phyloP scores from a whole-genome alignment of 2,888 invertebrate genomes.

The Tethea ocularis region DNA sequence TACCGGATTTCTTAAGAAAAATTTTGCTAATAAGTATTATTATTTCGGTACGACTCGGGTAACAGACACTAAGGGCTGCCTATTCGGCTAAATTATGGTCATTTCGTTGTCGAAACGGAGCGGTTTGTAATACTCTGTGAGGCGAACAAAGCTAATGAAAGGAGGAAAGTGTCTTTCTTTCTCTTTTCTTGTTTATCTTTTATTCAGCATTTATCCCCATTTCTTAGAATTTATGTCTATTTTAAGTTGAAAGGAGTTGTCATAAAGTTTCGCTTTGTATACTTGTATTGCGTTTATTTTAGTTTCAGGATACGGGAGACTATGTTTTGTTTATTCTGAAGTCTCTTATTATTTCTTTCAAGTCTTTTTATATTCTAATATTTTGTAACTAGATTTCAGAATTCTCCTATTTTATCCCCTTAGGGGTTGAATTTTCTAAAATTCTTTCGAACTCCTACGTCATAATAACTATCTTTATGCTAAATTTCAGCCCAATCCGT shows the following conservation, averaged over 20 bases:
- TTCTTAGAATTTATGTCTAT: neutral
- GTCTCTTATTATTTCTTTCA: too few species aligned
- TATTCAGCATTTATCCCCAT: slow-evolving; percentile 4
- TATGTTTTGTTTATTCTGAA: neutral
- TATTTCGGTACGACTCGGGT: slow-evolving; percentile 23
- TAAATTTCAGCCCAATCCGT: too few species aligned
- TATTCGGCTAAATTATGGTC: slow-evolving; percentile 26
- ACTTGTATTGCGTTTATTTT: neutral
- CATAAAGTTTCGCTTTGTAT: neutral
- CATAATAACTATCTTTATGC: too few species aligned
- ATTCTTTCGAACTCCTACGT: too few species aligned
- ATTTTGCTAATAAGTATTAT: slow-evolving; percentile 21
- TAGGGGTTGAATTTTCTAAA: too few species aligned
- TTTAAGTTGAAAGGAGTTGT: slow-evolving; percentile 1
- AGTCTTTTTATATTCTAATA: too few species aligned
- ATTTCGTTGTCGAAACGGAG: slow-evolving; percentile 16
- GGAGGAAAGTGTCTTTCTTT: slow-evolving; percentile 6
- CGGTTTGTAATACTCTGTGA: slow-evolving; percentile 19
- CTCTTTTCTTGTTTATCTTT: slow-evolving; percentile 10
- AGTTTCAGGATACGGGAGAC: neutral
- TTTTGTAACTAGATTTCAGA: too few species aligned
- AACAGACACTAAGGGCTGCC: slow-evolving; percentile 22
- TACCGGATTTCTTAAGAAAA: slow-evolving; percentile 7
- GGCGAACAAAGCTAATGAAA: slow-evolving; percentile 9
- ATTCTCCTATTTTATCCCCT: too few species aligned